Base-by-base conservation (phyloP, 2,888 invertebrate species). In the Nebria brevicollis region DNA sequence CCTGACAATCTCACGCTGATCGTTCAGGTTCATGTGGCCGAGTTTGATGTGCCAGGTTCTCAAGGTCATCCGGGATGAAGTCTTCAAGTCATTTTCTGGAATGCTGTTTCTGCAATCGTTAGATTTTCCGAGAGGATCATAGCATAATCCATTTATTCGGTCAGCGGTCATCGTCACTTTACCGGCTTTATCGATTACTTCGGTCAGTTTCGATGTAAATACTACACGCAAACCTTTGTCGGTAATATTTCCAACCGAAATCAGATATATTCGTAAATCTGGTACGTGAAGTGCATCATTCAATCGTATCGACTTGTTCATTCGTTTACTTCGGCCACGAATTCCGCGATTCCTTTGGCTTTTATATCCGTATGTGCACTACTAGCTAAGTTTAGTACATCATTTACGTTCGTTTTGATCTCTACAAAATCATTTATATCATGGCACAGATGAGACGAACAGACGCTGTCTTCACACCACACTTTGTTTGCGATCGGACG, bases 311-410 rank as follows among this genome's bases (percentile, higher is more conserved):
- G 70, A 34, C 8, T 76, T 82, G 13, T 77, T 76, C 65, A 75
- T 72, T 41, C 79, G 15, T 72, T 66, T 66, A 82, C n/a, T 15
- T 82, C 64, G 11, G 82, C 66, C 25, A 26, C 75, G n/a, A 83
- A 65, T 4, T 11, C 3, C 4, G 77, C 82, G 3, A 64, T 83
- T 0, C 83, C 83, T 65, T 73, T 83, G 54, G 81, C 83, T 11
- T 65, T 34, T 5, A 83, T 75, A 5, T 81, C 70, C 0, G 81
- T 82, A 68, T 6, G 13, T 25, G 72, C 77, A 25, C 41, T 82
- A 34, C 66, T 84, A 3, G 83, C 84, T 0, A 82, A 54, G 25
- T 82, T 83, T 4, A 84, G 4, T 64, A 76, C 80, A 5, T 66
- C 82, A 10, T 66, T 68, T 3, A 72, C 74, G 13, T 65, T 11